Conservation (phyloP, 2,797 vertebrate species). For the Enteromius thamalakanensis region DNA sequence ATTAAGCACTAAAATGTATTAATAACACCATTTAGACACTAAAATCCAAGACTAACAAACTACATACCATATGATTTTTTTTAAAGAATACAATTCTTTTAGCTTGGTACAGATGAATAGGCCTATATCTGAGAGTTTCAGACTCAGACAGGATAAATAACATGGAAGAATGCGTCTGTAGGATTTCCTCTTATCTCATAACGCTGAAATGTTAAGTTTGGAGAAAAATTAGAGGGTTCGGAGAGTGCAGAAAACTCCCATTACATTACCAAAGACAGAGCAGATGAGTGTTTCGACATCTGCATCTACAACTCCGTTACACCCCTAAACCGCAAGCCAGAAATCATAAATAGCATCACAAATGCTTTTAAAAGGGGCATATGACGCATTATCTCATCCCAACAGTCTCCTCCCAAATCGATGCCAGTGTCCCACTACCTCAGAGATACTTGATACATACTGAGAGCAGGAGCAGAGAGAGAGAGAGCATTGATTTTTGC, state of each 20-base stretch:
- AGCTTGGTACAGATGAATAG: not conserved
- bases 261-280: constrained; percentile 14
- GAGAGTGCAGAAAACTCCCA: constrained; percentile 18
- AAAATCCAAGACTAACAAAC: not conserved
- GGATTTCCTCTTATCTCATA: constrained; percentile 20
- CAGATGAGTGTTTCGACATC: not conserved
- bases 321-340: constrained; percentile 2
- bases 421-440: constrained; percentile 9
- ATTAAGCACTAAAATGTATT: not conserved
- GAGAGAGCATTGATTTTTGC: constrained; percentile 18
- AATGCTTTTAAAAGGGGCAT: constrained; percentile 8
- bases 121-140: not conserved
- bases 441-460: constrained; percentile 20
- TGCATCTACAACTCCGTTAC: not conserved
- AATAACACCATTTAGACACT: not conserved
- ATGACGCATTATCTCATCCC: constrained; percentile 1
- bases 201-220: constrained; percentile 32
- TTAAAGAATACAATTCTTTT: not conserved
- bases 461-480: not conserved
- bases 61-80: not conserved
- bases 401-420: constrained; percentile 13
- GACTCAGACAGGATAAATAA: not conserved
- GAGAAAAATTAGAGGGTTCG: constrained; percentile 14
- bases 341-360: constrained; percentile 1
- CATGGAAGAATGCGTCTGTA: not conserved